Evolutionary conservation across 2,888 invertebrate genomes (phyloP), one percentile per base, ranked within the genome.

Genomic region (Meteorus colon): DNA sequence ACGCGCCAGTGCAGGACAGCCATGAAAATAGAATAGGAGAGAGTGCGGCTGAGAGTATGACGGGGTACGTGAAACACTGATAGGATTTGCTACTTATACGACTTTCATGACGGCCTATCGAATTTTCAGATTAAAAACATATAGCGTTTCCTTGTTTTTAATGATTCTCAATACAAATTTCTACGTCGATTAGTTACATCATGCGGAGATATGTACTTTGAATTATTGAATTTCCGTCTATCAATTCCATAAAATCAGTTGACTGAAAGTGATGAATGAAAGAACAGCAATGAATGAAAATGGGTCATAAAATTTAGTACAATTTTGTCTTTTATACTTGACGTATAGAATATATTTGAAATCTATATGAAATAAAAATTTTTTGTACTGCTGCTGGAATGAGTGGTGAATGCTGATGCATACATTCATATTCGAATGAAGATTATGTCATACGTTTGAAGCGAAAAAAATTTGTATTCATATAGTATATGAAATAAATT

Each of bases 31-130:
- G 55, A 19, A 55, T 24, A 55, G 6, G n/a, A 5, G 24, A 2
- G n/a, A 55, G n/a, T 16, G 55, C 1, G n/a, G 8, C 4, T 8
- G 10, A 24, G 19, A 55, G 55, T 34, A 55, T 19, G n/a, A 55
- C 55, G 29, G 37, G 51, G 51, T 14, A 41, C 8, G 37, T 41
- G 37, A 55, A n/a, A 63, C 27, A 45, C 55, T 73, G 69, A 69
- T 74, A 48, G 69, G 69, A 67, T 74, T 74, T 74, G 59, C 67
- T 60, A 59, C 48, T 6, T 19, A 60, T 74, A 60, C 48, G 68
- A 74, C 67, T 62, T 27, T 27, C 27, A 45, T 24, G 16, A 60
- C 16, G 41, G 27, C 2, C 41, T 41, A 60, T 62, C 16, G 5
- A 60, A 70, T 71, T 60, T 24, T 27, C 24, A 1, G 14, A 67